Evolutionary conservation across 2,888 invertebrate genomes (phyloP).

Genomic region (Xestia xanthographa): DNA sequence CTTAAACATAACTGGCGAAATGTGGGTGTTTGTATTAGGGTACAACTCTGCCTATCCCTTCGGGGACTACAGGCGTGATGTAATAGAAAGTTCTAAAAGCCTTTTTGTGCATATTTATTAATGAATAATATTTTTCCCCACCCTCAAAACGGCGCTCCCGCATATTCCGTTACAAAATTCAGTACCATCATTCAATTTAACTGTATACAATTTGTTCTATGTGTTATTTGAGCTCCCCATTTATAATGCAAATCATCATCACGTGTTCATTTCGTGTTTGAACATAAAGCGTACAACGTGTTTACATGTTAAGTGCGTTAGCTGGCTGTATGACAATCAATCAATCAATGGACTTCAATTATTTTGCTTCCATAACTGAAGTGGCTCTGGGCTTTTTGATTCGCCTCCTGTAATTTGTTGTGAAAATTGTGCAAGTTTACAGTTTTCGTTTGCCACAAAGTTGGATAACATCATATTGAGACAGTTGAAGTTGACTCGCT

Average conservation of each 20-base stretch:
- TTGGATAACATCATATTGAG: neutral
- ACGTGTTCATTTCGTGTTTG: conserved; percentile 57
- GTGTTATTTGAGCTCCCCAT: conserved; percentile 55
- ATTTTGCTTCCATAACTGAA: conserved; percentile 15
- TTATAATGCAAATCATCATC: conserved; percentile 65
- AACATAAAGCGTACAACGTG: conserved; percentile 43
- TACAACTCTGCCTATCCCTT: neutral
- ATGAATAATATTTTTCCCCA: conserved; percentile 4
- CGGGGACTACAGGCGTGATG: neutral
- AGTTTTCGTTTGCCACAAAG: neutral
- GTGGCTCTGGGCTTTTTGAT: neutral
- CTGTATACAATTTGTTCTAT: conserved; percentile 49
- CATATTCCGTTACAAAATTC: conserved; percentile 54
- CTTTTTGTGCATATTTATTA: conserved; percentile 1
- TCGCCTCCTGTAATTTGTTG: neutral
- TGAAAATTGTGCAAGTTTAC: neutral
- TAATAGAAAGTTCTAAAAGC: neutral
- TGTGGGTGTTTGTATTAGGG: neutral
- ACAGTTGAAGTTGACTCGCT: neutral
- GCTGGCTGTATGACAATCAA: conserved; percentile 40
- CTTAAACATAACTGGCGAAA: neutral
- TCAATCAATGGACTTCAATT: conserved; percentile 46
- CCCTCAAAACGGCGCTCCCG: conserved; percentile 9
- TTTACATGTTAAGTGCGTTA: conserved; percentile 22
- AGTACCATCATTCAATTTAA: conserved; percentile 62